Base-by-base conservation (phyloP, 2,113 vertebrate species). In the Mobula birostris region DNA sequence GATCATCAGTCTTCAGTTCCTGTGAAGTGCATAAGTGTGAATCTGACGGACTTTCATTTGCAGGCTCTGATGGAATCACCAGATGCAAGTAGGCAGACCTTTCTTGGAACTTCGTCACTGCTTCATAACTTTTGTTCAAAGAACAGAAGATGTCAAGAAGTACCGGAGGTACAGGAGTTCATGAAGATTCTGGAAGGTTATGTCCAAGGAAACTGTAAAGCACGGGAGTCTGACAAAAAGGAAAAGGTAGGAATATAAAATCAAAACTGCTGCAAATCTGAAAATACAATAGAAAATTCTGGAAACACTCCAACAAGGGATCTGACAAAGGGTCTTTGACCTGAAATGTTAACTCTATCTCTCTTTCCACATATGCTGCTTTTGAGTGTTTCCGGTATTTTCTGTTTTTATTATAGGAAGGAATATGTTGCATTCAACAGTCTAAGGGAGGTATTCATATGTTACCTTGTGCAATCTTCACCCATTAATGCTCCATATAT, bases 41-140 rank as follows among this genome's bases (percentile, higher is more conserved):
- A 15, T 19, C n/a, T 19, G 9, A 36, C 32, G 7, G 29, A 29
- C n/a, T 90, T 90, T 66, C n/a, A 90, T 66, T 90, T 63, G 77
- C 94, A 99, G 98, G 95, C 95, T 78, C 95, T 99, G 94, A 76
- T 98, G 94, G 95, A 96, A 93, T 94, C 95, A 94, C 96, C 96
- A 0, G 95, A 95, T 95, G 77, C 97, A 77, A 95, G 95, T 56
- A 95, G 96, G 74, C 96, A 97, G 63, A 95, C 96, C 2, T 96
- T 98, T 94, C 95, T 98, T 72, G 96, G 95, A 70, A 94, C 97
- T 90, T 98, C 97, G 0, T 96, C 97, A 85, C 95, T 99, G 40
- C 83, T 97, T 40, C 95, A 98, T 90, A 96, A 96, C 56, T 95
- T 98, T 95, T 98, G 98, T 94, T 96, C 95, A 48, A 95, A 94